phyloP scores from a whole-genome alignment of 2,797 vertebrate genomes.

The Manis crassicaudata region DNA sequence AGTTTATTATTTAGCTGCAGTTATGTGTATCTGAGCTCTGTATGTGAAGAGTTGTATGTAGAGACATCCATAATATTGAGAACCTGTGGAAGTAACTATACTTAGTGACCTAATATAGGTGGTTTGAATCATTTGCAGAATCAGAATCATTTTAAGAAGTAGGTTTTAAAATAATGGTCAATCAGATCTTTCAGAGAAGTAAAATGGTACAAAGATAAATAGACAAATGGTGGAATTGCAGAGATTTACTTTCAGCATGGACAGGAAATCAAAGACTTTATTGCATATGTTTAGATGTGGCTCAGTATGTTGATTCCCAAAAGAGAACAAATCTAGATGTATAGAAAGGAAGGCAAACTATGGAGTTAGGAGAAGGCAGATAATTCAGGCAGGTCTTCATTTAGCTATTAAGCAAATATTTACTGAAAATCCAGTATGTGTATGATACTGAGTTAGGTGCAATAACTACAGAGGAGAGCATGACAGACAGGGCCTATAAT shows the following conservation, averaged over 20 bases:
- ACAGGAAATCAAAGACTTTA: not conserved
- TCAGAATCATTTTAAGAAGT: not conserved
- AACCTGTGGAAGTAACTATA: not conserved
- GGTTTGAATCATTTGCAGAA: not conserved
- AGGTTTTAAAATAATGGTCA: not conserved
- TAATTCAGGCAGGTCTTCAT: not conserved
- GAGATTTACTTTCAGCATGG: not conserved
- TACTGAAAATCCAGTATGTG: not conserved
- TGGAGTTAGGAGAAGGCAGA: not conserved
- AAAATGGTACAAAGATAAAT: not conserved
- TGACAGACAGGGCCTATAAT: accelerated
- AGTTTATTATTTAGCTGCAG: not conserved
- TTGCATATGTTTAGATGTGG: not conserved
- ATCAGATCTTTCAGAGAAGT: not conserved
- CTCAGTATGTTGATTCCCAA: not conserved
- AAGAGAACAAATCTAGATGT: not conserved
- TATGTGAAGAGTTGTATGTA: not conserved
- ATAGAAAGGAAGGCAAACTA: not conserved
- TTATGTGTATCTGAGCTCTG: not conserved
- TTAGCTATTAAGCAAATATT: not conserved
- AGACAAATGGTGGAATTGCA: not conserved
- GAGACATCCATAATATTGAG: not conserved
- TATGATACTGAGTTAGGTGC: not conserved
- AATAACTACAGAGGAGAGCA: not conserved
- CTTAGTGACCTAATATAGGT: not conserved